Evolutionary conservation across 2,797 vertebrate species (phyloP), one percentile per base, ranked within the genome.

Genomic region (Trichosurus vulpecula): DNA sequence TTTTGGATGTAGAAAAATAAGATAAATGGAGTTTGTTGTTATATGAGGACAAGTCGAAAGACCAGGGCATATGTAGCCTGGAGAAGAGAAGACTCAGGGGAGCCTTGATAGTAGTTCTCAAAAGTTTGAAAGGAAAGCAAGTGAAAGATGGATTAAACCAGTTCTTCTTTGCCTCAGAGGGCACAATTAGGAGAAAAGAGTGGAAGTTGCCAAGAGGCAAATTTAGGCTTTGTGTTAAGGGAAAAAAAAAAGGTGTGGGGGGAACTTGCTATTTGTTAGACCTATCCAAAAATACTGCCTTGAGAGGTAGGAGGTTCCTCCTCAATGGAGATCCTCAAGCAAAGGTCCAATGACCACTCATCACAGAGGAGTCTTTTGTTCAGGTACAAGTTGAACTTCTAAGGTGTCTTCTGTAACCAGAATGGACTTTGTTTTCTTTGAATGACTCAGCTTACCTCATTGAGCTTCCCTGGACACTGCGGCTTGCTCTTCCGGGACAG

Each of bases 181-280:
- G 22, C 74, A 87, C 74, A 87, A 87, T 51, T 87, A 87, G 41
- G 22, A 47, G 41, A 87, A 87, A 87, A 87, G 74, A 47, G 41
- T 51, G 1, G 22, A 87, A 51, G 41, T 51, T 87, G 25, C 41
- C 22, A 27, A 87, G 25, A 87, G 74, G 74, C 22, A 87, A 87
- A 87, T 87, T 51, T 87, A 87, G 41, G 41, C 22, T 87, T 47
- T 87, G 8, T 51, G 41, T 51, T 12, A 87, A 27, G 74, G n/a
- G 10, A 13, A 14, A 13, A 6, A 19, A 41, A 19, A 19, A 0
- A 6, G 5, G 27, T 25, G 1, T 14, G 25, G 8, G 6, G n/a
- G n/a, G 6, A 25, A 19, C 3, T 81, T 27, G 41, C 41, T 25
- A 81, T 27, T 47, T 22, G 19, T 81, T 41, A 47, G 0, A 16